Evolutionary conservation across 2,797 vertebrate genomes (phyloP).

Genomic region (Acanthiza pusilla): DNA sequence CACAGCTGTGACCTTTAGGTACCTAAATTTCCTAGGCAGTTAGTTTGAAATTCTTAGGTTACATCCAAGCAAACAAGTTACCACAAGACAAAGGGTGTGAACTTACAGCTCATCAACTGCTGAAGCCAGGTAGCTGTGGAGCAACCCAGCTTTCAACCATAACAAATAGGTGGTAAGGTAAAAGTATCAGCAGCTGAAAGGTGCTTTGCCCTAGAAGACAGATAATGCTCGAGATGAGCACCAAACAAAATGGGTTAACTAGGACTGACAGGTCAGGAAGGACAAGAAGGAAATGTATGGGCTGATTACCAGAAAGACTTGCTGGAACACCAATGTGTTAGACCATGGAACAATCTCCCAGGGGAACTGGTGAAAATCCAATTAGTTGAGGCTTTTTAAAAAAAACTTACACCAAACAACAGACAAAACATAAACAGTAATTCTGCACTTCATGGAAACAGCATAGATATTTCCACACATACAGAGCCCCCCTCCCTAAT

Average conservation of each 20-base stretch:
- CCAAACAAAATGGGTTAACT: background rate
- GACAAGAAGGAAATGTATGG: background rate
- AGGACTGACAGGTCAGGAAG: background rate
- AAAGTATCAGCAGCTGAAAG: background rate
- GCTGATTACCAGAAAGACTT: background rate
- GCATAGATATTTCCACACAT: background rate
- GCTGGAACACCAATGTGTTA: background rate
- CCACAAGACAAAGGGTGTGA: background rate
- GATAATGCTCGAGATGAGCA: background rate
- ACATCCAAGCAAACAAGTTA: background rate
- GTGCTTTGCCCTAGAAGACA: background rate
- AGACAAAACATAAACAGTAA: background rate
- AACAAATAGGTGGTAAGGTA: background rate
- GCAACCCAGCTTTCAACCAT: background rate
- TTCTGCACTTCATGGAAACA: background rate
- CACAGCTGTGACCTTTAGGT: background rate
- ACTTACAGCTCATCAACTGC: background rate
- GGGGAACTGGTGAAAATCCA: background rate
- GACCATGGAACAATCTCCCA: background rate
- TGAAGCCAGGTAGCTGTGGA: background rate
- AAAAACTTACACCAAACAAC: background rate
- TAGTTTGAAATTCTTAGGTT: slow-evolving; percentile 11
- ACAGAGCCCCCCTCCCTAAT: background rate
- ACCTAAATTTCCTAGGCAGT: background rate
- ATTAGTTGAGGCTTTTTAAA: background rate